phyloP scores from a whole-genome alignment of 2,113 vertebrate genomes.

The Heterotis niloticus region DNA sequence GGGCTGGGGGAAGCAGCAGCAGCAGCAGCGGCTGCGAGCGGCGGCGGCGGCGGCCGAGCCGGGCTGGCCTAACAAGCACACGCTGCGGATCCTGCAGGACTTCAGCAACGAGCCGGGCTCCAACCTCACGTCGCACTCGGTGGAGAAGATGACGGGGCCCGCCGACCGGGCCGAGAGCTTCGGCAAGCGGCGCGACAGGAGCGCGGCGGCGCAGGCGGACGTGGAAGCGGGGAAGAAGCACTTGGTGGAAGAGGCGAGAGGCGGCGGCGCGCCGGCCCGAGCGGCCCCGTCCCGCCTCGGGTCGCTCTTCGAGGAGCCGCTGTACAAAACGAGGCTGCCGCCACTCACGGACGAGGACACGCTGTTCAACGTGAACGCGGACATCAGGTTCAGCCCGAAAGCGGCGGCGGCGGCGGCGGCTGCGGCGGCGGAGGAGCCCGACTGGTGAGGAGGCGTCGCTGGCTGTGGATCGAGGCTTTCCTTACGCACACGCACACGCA shows the following conservation, averaged over 20 bases:
- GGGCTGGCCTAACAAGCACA: slow-evolving; percentile 87
- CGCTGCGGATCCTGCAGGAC: slow-evolving; percentile 86
- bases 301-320: slow-evolving; percentile 77
- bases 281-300: slow-evolving; percentile 63
- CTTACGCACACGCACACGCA: too few species aligned
- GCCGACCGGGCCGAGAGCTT: slow-evolving; percentile 51
- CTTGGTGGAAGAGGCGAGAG: slow-evolving; percentile 47
- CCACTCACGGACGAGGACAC: slow-evolving; percentile 77
- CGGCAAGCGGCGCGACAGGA: slow-evolving; percentile 38
- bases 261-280: slow-evolving; percentile 35
- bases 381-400: slow-evolving; percentile 89
- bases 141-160: slow-evolving; percentile 62
- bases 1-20: slow-evolving; percentile 63
- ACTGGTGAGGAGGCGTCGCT: slow-evolving; percentile 74
- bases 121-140: slow-evolving; percentile 78
- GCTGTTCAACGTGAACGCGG: slow-evolving; percentile 88
- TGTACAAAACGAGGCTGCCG: slow-evolving; percentile 70
- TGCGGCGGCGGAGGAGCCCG: slow-evolving; percentile 73
- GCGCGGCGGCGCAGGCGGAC: too few species aligned
- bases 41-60: slow-evolving; percentile 61
- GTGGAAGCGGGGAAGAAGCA: slow-evolving; percentile 49
- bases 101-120: slow-evolving; percentile 87
- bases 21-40: slow-evolving; percentile 55
- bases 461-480: too few species aligned
- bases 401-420: slow-evolving; percentile 78